Base-by-base conservation (phyloP, 2,888 invertebrate genomes). In the Adelognathus sp. region DNA sequence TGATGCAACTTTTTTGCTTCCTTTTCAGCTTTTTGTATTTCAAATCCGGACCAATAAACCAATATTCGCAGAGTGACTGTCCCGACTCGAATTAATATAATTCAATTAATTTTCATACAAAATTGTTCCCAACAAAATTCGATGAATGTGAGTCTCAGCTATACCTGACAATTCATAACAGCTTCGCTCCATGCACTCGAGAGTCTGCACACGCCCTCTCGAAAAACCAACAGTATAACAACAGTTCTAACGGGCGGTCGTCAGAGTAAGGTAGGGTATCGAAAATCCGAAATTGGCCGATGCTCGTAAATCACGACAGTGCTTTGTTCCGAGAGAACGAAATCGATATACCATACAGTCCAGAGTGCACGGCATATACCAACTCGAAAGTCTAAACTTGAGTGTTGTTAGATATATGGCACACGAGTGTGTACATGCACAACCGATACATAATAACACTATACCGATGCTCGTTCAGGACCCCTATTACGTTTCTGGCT, bases 271-370 rank as follows among this genome's bases (percentile, higher is more conserved):
- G 31, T 72, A 66, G 75, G 66, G 79, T 82, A 85, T 86, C 84
- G 85, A 84, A 85, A 86, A 85, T 80, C 81, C 83, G 81, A 85
- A 86, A 86, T 86, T 87, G 83, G 80, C 75, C 76, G 80, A 60
- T 76, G 72, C 76, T 83, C 77, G 84, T 86, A 87, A 87, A 86
- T 87, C 86, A 86, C 76, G 69, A 56, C 39, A 78, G 63, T 41
- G 63, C 69, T 69, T 63, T 63, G 69, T 73, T 73, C 31, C 31
- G 29, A 41, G 46, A 69, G 24, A 29, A 9, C 16, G 54, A 41
- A 74, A 78, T 78, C 69, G 69, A 78, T 78, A 70, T 64, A 46
- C 11, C 36, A 58, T 58, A 52, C 18, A 56, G 46, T 72, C 41
- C 14, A 9, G 14, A 24, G 39, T 31, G 24, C 41, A 67, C 27